Evolutionary conservation across 2,113 vertebrate genomes (phyloP).

Genomic region (Alligator sinensis): DNA sequence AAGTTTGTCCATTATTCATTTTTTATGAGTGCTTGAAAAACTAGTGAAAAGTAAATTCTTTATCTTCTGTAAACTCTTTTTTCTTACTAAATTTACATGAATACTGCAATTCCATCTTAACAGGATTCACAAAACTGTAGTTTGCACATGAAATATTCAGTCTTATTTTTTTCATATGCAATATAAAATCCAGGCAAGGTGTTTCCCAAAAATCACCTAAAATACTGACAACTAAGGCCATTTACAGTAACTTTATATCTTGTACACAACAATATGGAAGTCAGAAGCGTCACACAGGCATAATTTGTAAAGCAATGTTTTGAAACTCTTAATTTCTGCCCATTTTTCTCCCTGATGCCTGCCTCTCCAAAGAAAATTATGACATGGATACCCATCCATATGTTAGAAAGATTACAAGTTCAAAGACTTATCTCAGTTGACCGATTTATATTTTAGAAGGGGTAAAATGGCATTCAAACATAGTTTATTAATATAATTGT

Average conservation of each 20-base stretch:
- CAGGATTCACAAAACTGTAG: constrained; percentile 49
- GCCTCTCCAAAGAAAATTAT: not conserved
- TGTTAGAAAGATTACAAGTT: not conserved
- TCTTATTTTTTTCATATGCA: constrained; percentile 64
- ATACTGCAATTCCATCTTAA: constrained; percentile 61
- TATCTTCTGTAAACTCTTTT: constrained; percentile 67
- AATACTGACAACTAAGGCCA: constrained; percentile 69
- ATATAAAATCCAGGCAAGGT: constrained; percentile 64
- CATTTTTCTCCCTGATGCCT: not conserved
- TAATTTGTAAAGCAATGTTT: not conserved
- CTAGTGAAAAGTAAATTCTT: constrained; percentile 55
- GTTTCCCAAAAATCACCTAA: constrained; percentile 66
- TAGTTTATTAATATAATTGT: not conserved
- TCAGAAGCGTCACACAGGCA: not conserved
- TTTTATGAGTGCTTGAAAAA: constrained; percentile 31
- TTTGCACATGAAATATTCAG: constrained; percentile 69
- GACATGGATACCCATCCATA: not conserved
- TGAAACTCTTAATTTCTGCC: not conserved
- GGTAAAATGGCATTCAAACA: not conserved
- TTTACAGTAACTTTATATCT: not conserved
- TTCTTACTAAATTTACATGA: constrained; percentile 59
- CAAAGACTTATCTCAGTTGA: not conserved
- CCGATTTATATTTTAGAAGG: not conserved
- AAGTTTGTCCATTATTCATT: not conserved
- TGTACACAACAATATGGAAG: not conserved